These are phyloP conservation scores for Acanthornis magna DNA, from an alignment of 2,797 vertebrate species.

Conservation along the genomic window DNA sequence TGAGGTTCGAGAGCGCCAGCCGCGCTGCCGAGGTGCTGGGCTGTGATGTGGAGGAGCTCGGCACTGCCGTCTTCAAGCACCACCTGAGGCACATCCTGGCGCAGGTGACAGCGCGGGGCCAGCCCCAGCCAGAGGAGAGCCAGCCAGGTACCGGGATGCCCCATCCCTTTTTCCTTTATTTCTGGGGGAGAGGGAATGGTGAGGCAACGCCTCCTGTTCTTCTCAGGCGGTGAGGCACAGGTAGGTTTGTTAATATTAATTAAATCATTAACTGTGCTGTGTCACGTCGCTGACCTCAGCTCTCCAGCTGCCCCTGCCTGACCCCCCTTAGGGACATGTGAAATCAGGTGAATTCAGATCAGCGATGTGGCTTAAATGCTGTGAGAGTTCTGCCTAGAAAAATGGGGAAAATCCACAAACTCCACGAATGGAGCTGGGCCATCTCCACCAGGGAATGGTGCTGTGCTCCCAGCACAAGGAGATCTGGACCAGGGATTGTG, in stretches of 20 bases:
- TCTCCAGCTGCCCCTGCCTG: neutral
- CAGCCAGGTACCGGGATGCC: conserved; percentile 36
- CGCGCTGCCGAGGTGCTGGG: conserved; percentile 83
- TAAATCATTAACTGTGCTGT: neutral
- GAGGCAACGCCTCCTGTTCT: neutral
- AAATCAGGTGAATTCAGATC: neutral
- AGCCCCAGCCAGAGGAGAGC: neutral
- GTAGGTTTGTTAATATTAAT: neutral
- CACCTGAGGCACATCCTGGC: conserved; percentile 89
- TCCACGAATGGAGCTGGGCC: fast-evolving
- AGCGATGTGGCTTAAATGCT: neutral
- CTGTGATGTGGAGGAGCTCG: conserved; percentile 89
- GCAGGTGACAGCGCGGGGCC: conserved; percentile 76
- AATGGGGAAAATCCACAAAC: fast-evolving
- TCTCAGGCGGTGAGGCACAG: fast-evolving
- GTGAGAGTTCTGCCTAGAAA: neutral
- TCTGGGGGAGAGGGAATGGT: fast-evolving
- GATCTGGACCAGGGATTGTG: neutral
- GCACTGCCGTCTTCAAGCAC: conserved; percentile 91
- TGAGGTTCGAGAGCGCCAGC: conserved; percentile 86
- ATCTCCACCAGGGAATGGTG: too few species aligned
- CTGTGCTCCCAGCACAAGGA: fast-evolving
- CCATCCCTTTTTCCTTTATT: neutral
- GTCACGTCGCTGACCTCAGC: neutral
- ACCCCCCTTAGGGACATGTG: neutral